Evolutionary conservation across 2,113 vertebrate genomes (phyloP).

Genomic region (Phyllostomus discolor): DNA sequence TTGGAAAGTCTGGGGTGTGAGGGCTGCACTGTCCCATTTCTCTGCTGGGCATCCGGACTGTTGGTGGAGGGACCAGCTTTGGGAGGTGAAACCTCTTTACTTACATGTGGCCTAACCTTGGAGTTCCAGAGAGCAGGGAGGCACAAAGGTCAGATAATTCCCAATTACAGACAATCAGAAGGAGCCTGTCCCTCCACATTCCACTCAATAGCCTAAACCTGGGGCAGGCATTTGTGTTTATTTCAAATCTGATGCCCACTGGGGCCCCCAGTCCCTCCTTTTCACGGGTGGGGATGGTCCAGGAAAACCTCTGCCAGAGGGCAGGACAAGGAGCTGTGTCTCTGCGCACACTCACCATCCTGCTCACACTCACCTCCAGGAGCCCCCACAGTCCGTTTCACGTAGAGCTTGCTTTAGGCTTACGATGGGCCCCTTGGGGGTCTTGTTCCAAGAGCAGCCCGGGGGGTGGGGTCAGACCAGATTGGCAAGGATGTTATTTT

Average conservation of each 20-base stretch:
- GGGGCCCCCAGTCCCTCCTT: background rate
- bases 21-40: background rate
- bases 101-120: background rate
- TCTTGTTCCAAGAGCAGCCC: background rate
- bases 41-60: background rate
- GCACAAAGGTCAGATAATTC: too few relatives aligned
- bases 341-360: too few relatives aligned
- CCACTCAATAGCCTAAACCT: background rate
- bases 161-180: too few relatives aligned
- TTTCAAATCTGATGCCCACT: background rate
- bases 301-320: background rate
- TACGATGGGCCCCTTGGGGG: background rate
- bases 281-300: background rate
- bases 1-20: background rate
- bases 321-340: background rate
- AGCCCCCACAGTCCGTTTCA: too few relatives aligned
- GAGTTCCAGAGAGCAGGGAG: background rate
- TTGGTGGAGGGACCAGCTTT: background rate
- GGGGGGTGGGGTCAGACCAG: background rate
- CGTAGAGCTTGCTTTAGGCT: background rate
- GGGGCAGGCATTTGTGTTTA: background rate
- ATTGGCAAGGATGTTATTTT: fast-evolving
- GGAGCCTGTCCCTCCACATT: too few relatives aligned
- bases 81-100: background rate
- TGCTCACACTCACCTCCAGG: background rate